phyloP scores from a whole-genome alignment of 2,113 vertebrate genomes.

The Reinhardtius hippoglossoides region DNA sequence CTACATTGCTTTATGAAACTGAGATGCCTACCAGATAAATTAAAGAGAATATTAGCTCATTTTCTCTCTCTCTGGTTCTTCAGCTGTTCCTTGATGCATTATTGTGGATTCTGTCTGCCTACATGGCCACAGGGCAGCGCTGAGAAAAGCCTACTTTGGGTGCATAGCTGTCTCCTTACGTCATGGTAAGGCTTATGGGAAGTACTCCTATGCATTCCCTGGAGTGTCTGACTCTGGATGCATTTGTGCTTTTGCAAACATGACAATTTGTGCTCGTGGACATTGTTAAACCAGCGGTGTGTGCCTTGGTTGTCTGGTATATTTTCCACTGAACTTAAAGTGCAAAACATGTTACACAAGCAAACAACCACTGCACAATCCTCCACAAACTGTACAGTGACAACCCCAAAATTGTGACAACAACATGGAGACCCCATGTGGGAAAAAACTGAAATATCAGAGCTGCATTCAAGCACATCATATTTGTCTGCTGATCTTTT shows the following conservation, averaged over 20 bases:
- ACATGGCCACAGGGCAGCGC: slow-evolving; percentile 56
- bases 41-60: slow-evolving; percentile 18
- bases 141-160: slow-evolving; percentile 67
- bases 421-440: not conserved
- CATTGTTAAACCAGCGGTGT: not conserved
- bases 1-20: slow-evolving; percentile 20
- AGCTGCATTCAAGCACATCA: not conserved
- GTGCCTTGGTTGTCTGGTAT: not conserved
- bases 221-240: slow-evolving; percentile 45
- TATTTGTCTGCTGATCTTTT: too few species aligned
- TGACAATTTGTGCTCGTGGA: slow-evolving; percentile 3
- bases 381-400: slow-evolving; percentile 21
- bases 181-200: slow-evolving; percentile 71
- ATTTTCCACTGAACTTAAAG: not conserved
- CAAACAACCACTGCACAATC: not conserved
- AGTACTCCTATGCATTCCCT: slow-evolving; percentile 64
- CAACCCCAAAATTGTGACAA: not conserved
- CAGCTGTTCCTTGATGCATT: slow-evolving; percentile 40
- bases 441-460: not conserved
- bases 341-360: slow-evolving; percentile 7
- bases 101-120: slow-evolving; percentile 56
- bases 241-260: slow-evolving; percentile 10
- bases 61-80: slow-evolving; percentile 31
- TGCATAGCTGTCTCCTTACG: slow-evolving; percentile 74
- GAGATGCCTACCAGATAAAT: slow-evolving; percentile 14